Base-by-base conservation (phyloP, 2,797 vertebrate genomes). In the Gymnopithys bicolor region DNA sequence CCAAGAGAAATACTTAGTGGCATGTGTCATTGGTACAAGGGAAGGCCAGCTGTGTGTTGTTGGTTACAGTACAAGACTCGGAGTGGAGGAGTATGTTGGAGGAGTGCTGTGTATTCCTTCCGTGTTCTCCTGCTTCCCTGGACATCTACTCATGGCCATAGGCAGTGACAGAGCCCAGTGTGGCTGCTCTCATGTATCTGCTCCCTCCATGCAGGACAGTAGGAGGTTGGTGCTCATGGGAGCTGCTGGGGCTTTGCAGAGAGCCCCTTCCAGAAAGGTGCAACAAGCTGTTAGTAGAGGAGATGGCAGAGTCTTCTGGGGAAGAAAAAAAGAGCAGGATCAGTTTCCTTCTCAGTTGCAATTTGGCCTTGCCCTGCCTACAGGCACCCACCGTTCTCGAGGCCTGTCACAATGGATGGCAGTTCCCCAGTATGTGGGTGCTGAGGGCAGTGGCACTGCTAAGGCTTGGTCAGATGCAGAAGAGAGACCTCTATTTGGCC, bases 311-410 rank as follows among this genome's bases (percentile, higher is more conserved):
- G 11, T 49, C 15, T 22, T 58, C 24, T 30, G 22, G 46, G 10
- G 23, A 6, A 2, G n/a, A 3, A 13, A 13, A 9, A 27, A 58
- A 35, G 9, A 24, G 1, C 2, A 67, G 32, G 6, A 12, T 60
- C 15, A 43, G 43, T 39, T 70, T 58, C 28, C 17, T 70, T 75
- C 28, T 79, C 30, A 56, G 11, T 25, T 8, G 14, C 35, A 11
- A 7, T 56, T 60, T 66, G 80, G 75, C 56, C 35, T 66, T 48
- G 60, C 56, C 30, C 39, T 27, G n/a, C n/a, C 13, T 37, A 1
- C 9, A 24, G 56, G 27, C 28, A 55, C 33, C 41, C 27, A 4
- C 37, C 14, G 0, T 0, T 5, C 53, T 14, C 0, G 0, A n/a
- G 46, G 19, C 17, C 39, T 11, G 25, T 53, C 66, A 10, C 7